Conservation (phyloP, 1,140 invertebrate genomes). For the Olivierus martensii region DNA sequence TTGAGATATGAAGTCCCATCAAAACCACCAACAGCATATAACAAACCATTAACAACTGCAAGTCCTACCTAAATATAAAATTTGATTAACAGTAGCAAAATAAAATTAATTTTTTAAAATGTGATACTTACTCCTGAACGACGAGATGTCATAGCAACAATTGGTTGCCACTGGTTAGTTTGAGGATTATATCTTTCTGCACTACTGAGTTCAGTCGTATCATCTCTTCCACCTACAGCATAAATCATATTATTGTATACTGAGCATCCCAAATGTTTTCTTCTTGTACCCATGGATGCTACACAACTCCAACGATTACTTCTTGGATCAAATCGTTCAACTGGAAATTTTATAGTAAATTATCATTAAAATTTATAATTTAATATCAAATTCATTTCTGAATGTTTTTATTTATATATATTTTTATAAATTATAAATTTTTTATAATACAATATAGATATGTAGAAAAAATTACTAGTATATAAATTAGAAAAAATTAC, state of each 20-base stretch:
- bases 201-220: constrained; percentile 91
- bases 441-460: no score
- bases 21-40: constrained; percentile 96
- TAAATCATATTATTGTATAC: constrained; percentile 98
- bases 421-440: no score
- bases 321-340: constrained; percentile 88
- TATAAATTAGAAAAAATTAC: no score
- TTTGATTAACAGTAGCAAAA: no score
- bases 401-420: no score
- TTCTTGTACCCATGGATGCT: constrained; percentile 87
- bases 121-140: constrained; percentile 82
- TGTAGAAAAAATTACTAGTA: no score
- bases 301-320: constrained; percentile 93
- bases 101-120: no score
- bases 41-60: constrained; percentile 90
- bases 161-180: constrained; percentile 92
- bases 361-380: no score
- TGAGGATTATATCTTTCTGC: constrained; percentile 92
- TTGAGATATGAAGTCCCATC: constrained; percentile 96
- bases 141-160: constrained; percentile 95
- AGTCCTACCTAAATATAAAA: constrained; percentile 62
- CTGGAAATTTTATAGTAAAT: constrained; percentile 24
- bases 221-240: constrained; percentile 87
- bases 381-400: no score
- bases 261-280: constrained; percentile 96